phyloP scores from a whole-genome alignment of 1,140 invertebrate genomes.

The Metopolophium dirhodum region DNA sequence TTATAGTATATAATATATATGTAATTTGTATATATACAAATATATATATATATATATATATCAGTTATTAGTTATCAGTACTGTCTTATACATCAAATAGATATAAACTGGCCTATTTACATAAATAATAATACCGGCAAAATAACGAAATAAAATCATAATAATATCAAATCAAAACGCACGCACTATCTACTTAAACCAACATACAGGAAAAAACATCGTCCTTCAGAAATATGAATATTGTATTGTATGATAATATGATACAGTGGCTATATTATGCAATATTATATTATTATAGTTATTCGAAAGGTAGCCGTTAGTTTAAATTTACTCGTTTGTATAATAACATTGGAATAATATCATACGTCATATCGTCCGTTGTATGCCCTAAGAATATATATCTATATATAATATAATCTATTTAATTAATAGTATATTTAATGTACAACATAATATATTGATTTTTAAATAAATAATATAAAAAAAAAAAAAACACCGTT shows the following conservation, averaged over 20 bases:
- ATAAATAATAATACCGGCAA: constrained; percentile 53
- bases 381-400: background rate
- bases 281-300: background rate
- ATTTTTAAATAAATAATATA: background rate
- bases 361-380: background rate
- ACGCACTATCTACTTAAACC: constrained; percentile 55
- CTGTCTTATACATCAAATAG: constrained; percentile 44
- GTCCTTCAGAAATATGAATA: constrained; percentile 54
- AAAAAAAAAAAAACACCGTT: constrained; percentile 38
- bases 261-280: background rate
- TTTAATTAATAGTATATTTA: background rate
- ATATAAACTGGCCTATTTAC: constrained; percentile 51
- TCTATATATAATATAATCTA: constrained; percentile 8
- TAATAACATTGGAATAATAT: background rate
- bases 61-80: constrained; percentile 2
- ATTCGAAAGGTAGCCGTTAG: background rate
- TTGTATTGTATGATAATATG: constrained; percentile 17
- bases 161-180: constrained; percentile 49
- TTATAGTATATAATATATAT: background rate
- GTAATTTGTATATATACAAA: background rate
- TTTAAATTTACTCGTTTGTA: background rate
- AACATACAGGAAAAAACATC: constrained; percentile 56
- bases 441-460: constrained; percentile 20
- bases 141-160: constrained; percentile 49
- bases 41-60: background rate